Conservation (phyloP, 2,888 invertebrate genomes). For the Pseudoips prasinana region DNA sequence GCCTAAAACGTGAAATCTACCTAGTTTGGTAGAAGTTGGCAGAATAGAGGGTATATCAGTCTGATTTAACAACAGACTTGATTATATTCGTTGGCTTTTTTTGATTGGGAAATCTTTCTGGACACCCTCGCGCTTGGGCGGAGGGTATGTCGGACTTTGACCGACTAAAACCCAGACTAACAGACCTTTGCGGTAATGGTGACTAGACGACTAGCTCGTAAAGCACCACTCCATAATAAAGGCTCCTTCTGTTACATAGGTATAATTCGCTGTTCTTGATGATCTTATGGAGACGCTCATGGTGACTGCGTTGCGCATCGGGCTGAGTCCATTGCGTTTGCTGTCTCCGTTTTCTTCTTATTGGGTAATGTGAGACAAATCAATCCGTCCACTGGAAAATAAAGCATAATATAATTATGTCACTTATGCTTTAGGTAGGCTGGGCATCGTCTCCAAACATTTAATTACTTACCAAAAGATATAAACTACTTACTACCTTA, state of each 20-base stretch:
- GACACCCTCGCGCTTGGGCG: not conserved
- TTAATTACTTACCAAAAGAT: too few species aligned
- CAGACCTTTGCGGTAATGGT: not conserved
- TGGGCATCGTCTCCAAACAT: too few species aligned
- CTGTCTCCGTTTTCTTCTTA: constrained; percentile 33
- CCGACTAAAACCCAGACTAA: constrained; percentile 1
- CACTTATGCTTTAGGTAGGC: constrained; percentile 1
- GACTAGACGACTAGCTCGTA: not conserved
- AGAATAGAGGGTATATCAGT: too few species aligned
- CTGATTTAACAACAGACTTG: not conserved
- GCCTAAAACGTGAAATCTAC: too few species aligned
- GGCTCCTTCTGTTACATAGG: not conserved
- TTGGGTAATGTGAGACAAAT: constrained; percentile 61
- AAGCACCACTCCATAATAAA: not conserved
- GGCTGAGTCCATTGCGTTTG: not conserved
- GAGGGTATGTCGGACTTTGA: not conserved
- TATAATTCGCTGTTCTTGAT: not conserved
- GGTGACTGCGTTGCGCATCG: not conserved
- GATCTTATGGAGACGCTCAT: not conserved
- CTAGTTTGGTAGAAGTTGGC: too few species aligned
- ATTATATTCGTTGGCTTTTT: constrained; percentile 6
- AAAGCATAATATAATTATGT: not conserved
- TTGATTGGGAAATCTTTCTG: constrained; percentile 1
- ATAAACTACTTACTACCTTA: too few species aligned
- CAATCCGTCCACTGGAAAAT: constrained; percentile 56